These are phyloP conservation scores for Gavia stellata DNA, from an alignment of 2,113 vertebrate genomes.

Conservation along the genomic window DNA sequence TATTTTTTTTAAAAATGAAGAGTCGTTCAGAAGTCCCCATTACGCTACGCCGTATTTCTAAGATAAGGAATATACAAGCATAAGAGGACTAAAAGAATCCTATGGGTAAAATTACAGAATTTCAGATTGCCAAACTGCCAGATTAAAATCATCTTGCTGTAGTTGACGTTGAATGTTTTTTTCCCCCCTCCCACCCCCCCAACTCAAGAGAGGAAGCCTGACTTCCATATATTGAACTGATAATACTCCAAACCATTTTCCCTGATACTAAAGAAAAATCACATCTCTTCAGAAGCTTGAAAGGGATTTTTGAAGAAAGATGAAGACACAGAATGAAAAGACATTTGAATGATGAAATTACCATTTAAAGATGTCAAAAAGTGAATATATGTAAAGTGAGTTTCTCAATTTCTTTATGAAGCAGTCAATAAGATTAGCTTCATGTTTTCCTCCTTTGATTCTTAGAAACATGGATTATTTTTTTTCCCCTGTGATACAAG, in stretches of 20 bases:
- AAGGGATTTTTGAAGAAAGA: slow-evolving; percentile 20
- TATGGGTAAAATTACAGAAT: background rate
- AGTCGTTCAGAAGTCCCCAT: background rate
- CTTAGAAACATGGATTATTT: background rate
- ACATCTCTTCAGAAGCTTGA: slow-evolving; percentile 15
- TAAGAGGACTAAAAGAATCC: background rate
- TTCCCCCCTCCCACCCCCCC: background rate
- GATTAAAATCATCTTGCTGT: background rate
- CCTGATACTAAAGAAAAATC: background rate
- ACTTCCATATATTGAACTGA: background rate
- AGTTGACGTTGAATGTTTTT: background rate
- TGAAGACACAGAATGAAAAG: slow-evolving; percentile 1
- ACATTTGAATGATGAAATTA: slow-evolving; percentile 29
- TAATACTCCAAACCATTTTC: background rate
- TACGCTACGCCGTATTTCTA: background rate
- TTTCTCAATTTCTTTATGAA: slow-evolving; percentile 14
- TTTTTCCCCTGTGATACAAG: background rate
- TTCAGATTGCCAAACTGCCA: background rate
- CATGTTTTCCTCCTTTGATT: background rate
- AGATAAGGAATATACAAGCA: background rate
- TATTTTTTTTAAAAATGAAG: background rate
- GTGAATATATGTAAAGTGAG: background rate
- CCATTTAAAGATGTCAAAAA: slow-evolving; percentile 21
- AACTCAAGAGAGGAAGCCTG: background rate
- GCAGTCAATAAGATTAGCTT: slow-evolving; percentile 17